These are phyloP conservation scores for Alosa alosa DNA, from an alignment of 2,113 vertebrate genomes.

Conservation along the genomic window DNA sequence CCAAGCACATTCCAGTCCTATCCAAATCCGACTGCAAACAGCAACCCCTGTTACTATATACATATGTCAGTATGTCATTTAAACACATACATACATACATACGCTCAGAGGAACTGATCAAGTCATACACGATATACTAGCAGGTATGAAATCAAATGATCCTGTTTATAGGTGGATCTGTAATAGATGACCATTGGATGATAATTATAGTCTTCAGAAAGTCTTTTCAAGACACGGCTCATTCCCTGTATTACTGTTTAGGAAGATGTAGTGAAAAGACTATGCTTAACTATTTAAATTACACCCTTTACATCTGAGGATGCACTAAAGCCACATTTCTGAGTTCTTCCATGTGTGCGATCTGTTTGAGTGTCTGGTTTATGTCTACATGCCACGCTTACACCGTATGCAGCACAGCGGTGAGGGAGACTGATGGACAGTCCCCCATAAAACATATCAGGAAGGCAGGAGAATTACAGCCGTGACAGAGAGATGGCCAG, in stretches of 20 bases:
- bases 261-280: no score
- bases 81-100: not conserved
- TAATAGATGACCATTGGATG: no score
- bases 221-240: no score
- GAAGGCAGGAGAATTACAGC: not conserved
- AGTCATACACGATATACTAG: no score
- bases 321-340: no score
- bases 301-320: no score
- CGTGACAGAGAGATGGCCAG: not conserved
- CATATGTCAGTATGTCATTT: not conserved
- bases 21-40: not conserved
- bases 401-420: not conserved
- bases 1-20: not conserved
- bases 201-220: no score
- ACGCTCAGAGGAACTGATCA: no score
- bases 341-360: no score
- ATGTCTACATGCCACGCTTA: not conserved
- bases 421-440: not conserved
- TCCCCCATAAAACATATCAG: not conserved
- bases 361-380: not conserved
- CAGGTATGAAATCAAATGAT: not conserved
- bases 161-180: not conserved
- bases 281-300: no score
- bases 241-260: no score
- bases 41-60: not conserved